These are phyloP conservation scores for Drosophila borborema DNA, from an alignment of 2,888 invertebrate species.

Conservation along the genomic window DNA sequence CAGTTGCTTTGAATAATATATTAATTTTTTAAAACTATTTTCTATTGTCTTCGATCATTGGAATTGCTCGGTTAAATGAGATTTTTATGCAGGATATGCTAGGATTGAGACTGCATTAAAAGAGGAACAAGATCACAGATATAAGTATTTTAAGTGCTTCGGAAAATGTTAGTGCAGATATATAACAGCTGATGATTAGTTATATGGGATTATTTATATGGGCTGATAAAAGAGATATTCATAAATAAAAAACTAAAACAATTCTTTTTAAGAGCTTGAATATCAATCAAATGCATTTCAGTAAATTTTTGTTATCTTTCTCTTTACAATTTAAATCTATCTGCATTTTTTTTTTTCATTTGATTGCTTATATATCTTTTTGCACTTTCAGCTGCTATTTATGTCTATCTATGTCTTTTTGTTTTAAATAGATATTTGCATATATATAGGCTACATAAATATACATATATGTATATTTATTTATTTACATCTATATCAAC, in stretches of 20 bases:
- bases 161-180: background rate
- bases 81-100: too few species aligned
- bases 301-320: background rate
- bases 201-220: background rate
- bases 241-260: background rate
- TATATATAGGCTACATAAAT: background rate
- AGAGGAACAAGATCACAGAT: too few species aligned
- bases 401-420: background rate
- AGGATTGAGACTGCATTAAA: too few species aligned
- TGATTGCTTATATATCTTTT: background rate
- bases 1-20: too few species aligned
- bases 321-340: background rate
- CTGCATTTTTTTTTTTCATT: background rate
- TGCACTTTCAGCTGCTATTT: background rate
- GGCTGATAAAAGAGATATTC: background rate
- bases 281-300: background rate
- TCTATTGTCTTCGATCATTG: too few species aligned
- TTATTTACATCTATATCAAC: conserved; percentile 1
- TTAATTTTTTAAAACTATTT: too few species aligned
- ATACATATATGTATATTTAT: background rate
- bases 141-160: too few species aligned
- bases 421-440: background rate
- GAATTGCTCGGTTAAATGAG: too few species aligned
- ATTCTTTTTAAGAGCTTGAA: too few species aligned
- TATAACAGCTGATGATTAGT: background rate